Evolutionary conservation across 2,797 vertebrate species (phyloP).

Genomic region (Pampus argenteus): DNA sequence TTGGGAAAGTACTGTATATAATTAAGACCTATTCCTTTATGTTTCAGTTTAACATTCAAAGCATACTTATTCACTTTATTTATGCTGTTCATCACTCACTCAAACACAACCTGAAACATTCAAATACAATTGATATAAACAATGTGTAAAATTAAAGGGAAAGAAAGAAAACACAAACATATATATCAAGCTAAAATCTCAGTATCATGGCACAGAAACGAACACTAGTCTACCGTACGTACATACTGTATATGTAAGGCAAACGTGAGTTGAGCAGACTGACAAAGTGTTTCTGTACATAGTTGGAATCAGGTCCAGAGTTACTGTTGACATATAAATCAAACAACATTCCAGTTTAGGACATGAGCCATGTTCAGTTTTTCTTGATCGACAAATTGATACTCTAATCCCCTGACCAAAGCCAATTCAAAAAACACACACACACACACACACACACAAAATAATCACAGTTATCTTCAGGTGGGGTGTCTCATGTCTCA

Average conservation of each 20-base stretch:
- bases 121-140: constrained; percentile 19
- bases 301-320: constrained; percentile 15
- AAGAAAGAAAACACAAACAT: constrained; percentile 7
- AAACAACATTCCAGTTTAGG: constrained; percentile 23
- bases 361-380: background rate
- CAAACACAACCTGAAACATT: constrained; percentile 21
- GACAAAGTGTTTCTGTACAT: constrained; percentile 21
- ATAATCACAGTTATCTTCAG: constrained; percentile 14
- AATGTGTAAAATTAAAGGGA: constrained; percentile 10
- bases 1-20: background rate
- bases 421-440: too few relatives aligned
- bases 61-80: constrained; percentile 41
- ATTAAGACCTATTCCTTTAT: constrained; percentile 1
- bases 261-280: constrained; percentile 52
- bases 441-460: too few relatives aligned
- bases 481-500: background rate
- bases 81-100: constrained; percentile 28
- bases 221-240: constrained; percentile 7
- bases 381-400: background rate
- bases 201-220: constrained; percentile 18
- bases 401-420: background rate
- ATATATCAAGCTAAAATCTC: background rate
- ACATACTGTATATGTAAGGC: constrained; percentile 58
- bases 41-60: constrained; percentile 42
- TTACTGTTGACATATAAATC: constrained; percentile 13